phyloP scores from a whole-genome alignment of 2,113 vertebrate genomes.

The Sturnus vulgaris region DNA sequence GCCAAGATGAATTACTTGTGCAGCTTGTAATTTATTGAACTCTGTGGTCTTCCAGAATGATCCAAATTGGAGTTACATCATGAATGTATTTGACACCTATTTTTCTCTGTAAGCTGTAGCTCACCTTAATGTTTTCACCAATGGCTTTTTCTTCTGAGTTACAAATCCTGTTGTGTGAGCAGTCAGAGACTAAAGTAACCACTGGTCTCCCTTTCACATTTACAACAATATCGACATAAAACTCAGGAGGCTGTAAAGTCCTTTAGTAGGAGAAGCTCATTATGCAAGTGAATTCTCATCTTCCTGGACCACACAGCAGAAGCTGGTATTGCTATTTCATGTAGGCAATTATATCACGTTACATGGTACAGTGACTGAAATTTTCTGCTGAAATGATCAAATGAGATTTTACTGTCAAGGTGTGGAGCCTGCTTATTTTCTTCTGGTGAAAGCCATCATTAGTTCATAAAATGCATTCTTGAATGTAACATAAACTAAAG shows the following conservation, averaged over 20 bases:
- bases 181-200: background rate
- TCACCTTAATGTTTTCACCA: background rate
- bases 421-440: constrained; percentile 2
- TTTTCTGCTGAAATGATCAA: constrained; percentile 40
- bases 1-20: constrained; percentile 21
- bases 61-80: background rate
- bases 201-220: background rate
- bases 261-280: background rate
- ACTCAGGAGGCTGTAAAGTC: background rate
- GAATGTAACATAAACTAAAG: background rate
- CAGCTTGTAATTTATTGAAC: constrained; percentile 16
- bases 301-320: background rate
- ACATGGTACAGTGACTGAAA: background rate
- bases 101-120: background rate
- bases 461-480: constrained; percentile 16
- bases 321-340: background rate
- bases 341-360: background rate
- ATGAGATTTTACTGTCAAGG: constrained; percentile 3
- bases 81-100: background rate
- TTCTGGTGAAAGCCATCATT: constrained; percentile 12
- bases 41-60: background rate
- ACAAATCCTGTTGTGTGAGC: background rate
- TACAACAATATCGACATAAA: background rate
- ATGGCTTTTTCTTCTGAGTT: background rate
- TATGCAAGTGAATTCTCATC: background rate